Conservation (phyloP, 2,113 vertebrate genomes). For the Phaethornis superciliosus region DNA sequence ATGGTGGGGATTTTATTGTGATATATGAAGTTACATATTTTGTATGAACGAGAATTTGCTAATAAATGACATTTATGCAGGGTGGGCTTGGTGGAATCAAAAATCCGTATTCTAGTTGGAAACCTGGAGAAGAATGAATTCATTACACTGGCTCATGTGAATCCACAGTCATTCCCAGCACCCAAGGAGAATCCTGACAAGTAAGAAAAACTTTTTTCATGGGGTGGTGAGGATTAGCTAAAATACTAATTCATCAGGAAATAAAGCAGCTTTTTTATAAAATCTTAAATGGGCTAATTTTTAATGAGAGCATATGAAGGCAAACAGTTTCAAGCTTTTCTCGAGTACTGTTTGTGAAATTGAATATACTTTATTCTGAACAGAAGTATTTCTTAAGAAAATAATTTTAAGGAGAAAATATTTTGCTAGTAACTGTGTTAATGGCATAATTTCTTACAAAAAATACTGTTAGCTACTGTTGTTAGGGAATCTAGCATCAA, state of each 20-base stretch:
- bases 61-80: conserved; percentile 70
- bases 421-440: background rate
- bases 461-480: background rate
- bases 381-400: background rate
- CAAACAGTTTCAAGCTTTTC: background rate
- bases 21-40: background rate
- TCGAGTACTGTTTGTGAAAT: background rate
- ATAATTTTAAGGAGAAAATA: background rate
- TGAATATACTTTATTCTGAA: background rate
- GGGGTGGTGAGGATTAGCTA: background rate
- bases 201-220: conserved; percentile 73
- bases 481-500: background rate
- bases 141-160: conserved; percentile 87
- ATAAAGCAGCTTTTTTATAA: background rate
- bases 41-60: background rate
- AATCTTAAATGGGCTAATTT: background rate
- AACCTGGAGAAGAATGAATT: conserved; percentile 88
- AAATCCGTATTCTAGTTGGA: conserved; percentile 90
- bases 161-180: conserved; percentile 86
- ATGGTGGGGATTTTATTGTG: background rate
- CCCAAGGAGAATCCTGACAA: conserved; percentile 81
- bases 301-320: background rate
- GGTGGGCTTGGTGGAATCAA: conserved; percentile 91
- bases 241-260: background rate
- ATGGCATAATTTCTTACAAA: background rate